phyloP scores from a whole-genome alignment of 2,797 vertebrate species.

The Peromyscus nudipes region DNA sequence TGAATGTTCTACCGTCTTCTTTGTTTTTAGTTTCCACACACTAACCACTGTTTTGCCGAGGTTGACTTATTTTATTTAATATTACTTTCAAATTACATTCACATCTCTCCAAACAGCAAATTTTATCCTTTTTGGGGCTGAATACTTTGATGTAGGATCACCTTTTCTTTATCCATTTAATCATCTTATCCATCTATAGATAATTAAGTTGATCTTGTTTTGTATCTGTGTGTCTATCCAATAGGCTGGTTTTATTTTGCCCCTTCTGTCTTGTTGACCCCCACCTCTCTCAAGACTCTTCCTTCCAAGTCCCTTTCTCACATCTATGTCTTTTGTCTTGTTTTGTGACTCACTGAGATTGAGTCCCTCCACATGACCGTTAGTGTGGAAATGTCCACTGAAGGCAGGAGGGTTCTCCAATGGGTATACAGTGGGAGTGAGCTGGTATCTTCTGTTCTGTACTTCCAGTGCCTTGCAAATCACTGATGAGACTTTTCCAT shows the following conservation, averaged over 20 bases:
- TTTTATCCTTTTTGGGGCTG: neutral
- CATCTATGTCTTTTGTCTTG: neutral
- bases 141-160: neutral
- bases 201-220: neutral
- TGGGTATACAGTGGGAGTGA: neutral
- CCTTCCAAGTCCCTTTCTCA: neutral
- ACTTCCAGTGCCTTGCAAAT: neutral
- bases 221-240: neutral
- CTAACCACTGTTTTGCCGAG: neutral
- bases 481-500: neutral
- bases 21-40: fast-evolving
- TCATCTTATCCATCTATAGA: neutral
- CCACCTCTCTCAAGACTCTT: neutral
- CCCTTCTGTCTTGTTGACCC: too few species aligned
- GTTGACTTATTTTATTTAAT: neutral
- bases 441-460: neutral
- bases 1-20: neutral
- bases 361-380: neutral
- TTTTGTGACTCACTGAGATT: neutral
- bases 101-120: neutral
- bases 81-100: neutral
- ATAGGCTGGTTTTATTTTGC: neutral
- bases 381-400: neutral
- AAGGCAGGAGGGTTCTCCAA: neutral
- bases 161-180: neutral